These are phyloP conservation scores for Drosophila burlai DNA, from an alignment of 1,140 invertebrate genomes.

Conservation along the genomic window DNA sequence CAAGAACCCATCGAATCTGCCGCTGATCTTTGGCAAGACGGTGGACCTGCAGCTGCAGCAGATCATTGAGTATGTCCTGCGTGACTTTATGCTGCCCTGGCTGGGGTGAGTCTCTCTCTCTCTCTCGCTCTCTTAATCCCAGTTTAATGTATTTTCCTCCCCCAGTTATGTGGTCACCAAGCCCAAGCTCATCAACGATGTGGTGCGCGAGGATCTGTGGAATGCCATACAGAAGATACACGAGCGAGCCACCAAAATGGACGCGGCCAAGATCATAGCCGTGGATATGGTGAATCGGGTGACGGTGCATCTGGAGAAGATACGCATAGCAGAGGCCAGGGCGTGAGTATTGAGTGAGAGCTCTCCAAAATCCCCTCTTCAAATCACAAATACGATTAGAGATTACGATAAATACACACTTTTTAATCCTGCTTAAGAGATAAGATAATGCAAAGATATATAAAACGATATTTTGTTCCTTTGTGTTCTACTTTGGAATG, in stretches of 20 bases:
- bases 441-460: background rate
- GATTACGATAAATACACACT: conserved; percentile 2
- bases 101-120: conserved; percentile 86
- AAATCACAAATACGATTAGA: background rate
- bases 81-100: conserved; percentile 92
- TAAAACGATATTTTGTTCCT: too few species aligned
- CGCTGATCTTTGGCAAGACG: conserved; percentile 91
- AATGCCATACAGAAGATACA: conserved; percentile 91
- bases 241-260: conserved; percentile 90
- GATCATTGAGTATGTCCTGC: conserved; percentile 91
- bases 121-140: background rate
- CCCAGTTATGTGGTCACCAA: conserved; percentile 85
- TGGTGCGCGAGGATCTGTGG: conserved; percentile 93
- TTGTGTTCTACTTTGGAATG: conserved; percentile 6
- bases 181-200: conserved; percentile 87
- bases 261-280: conserved; percentile 93
- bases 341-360: conserved; percentile 89
- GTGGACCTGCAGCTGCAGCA: conserved; percentile 94
- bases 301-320: conserved; percentile 94
- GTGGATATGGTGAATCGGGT: conserved; percentile 91
- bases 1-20: conserved; percentile 86
- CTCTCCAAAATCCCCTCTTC: too few species aligned
- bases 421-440: conserved; percentile 1
- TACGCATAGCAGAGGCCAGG: conserved; percentile 90
- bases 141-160: background rate